A percentile compares a stretch with the other conserved stretches of the same genome.
These are phyloP conservation scores for Bombus pyrosoma DNA, from an alignment of 1,140 invertebrate species.

Conservation along the genomic window DNA sequence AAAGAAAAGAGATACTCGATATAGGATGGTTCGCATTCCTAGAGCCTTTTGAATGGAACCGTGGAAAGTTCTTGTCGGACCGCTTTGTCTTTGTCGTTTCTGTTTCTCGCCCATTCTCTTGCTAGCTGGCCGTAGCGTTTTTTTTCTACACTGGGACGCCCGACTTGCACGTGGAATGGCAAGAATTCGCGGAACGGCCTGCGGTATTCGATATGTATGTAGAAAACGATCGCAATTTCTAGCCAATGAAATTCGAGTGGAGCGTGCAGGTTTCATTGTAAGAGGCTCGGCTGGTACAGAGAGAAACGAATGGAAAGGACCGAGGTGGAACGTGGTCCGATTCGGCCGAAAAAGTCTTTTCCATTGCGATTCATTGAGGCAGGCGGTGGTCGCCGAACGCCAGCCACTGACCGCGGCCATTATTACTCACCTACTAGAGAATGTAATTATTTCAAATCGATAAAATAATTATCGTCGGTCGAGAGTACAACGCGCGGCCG, in stretches of 20 bases:
- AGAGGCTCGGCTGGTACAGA: not conserved
- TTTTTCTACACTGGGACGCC: not conserved
- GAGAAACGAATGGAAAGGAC: no score
- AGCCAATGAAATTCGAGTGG: conserved; percentile 55
- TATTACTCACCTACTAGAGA: conserved; percentile 50
- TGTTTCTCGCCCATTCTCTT: not conserved
- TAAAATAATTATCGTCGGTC: conserved; percentile 59
- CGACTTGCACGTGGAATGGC: conserved; percentile 39
- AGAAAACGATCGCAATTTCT: conserved; percentile 65
- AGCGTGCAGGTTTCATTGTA: conserved; percentile 24
- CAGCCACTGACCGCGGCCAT: not conserved
- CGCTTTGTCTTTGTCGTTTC: conserved; percentile 39
- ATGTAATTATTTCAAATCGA: conserved; percentile 69
- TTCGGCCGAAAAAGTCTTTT: conserved; percentile 32
- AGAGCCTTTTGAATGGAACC: not conserved
- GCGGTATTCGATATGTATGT: conserved; percentile 60
- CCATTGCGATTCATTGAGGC: conserved; percentile 45
- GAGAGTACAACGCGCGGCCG: conserved; percentile 32
- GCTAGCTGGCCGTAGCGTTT: not conserved
- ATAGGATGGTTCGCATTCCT: conserved; percentile 38
- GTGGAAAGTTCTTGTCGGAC: conserved; percentile 42
- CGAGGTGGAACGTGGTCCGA: no score
- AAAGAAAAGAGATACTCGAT: conserved; percentile 44
- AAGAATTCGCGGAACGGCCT: conserved; percentile 54
- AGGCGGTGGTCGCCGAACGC: not conserved